These are phyloP conservation scores for Xenopus petersii DNA, from an alignment of 2,797 vertebrate genomes.

Conservation along the genomic window DNA sequence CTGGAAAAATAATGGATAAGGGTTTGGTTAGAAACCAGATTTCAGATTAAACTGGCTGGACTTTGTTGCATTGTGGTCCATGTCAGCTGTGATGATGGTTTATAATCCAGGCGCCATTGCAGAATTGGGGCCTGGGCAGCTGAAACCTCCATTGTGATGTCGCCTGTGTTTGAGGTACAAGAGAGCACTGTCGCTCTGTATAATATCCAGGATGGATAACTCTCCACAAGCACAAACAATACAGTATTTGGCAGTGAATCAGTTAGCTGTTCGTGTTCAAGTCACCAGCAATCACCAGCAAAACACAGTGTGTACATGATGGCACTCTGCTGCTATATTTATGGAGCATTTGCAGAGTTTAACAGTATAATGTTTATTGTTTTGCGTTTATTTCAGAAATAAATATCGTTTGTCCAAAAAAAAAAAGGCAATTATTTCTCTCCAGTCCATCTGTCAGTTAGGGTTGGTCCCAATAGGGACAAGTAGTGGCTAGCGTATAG, in stretches of 20 bases:
- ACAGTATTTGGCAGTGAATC: slow-evolving; percentile 31
- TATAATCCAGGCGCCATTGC: slow-evolving; percentile 51
- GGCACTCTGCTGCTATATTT: slow-evolving; percentile 46
- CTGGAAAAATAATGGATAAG: not conserved
- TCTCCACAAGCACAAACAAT: not conserved
- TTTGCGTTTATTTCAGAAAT: slow-evolving; percentile 65
- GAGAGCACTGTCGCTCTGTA: too few relatives aligned
- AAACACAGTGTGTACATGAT: slow-evolving; percentile 44
- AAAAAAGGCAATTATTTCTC: slow-evolving; percentile 51
- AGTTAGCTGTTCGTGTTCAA: slow-evolving; percentile 21
- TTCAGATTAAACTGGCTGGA: too few relatives aligned
- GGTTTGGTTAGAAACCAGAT: not conserved
- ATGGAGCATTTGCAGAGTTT: slow-evolving; percentile 62
- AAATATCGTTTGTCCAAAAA: slow-evolving; percentile 66
- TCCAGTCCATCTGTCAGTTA: slow-evolving; percentile 52
- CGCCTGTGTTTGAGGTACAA: slow-evolving; percentile 32
- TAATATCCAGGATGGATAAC: too few relatives aligned
- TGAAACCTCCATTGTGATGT: slow-evolving; percentile 37
- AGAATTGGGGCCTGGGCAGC: slow-evolving; percentile 25
- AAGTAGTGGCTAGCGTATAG: slow-evolving; percentile 75
- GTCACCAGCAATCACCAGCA: slow-evolving; percentile 29
- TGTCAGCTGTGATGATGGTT: slow-evolving; percentile 53
- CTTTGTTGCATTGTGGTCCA: not conserved
- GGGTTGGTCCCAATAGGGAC: slow-evolving; percentile 47
- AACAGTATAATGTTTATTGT: slow-evolving; percentile 62